Percentiles rank a stretch among this genome's conserved stretches.
phyloP scores from a whole-genome alignment of 2,888 invertebrate species.

The Nemapogon koenigi region DNA sequence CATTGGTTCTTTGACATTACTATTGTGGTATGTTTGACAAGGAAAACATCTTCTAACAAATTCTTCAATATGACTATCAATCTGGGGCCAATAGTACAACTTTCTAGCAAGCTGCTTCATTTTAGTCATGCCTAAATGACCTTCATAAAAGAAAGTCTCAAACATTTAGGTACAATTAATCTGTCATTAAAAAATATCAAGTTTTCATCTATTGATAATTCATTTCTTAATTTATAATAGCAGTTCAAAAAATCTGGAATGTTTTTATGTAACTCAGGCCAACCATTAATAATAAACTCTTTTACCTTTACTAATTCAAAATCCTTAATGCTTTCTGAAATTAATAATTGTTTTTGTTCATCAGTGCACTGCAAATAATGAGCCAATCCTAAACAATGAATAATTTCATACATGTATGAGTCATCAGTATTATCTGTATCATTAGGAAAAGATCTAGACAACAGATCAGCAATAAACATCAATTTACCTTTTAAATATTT shows the following conservation, averaged over 20 bases:
- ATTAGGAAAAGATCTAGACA: slow-evolving; percentile 19
- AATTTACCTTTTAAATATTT: slow-evolving; percentile 22
- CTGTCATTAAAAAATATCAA: slow-evolving; percentile 15
- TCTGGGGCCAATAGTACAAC: slow-evolving; percentile 25
- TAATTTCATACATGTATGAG: slow-evolving; percentile 14
- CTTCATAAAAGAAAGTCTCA: slow-evolving; percentile 12
- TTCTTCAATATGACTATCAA: slow-evolving; percentile 22
- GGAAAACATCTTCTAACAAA: slow-evolving; percentile 18
- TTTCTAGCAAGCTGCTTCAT: slow-evolving; percentile 20
- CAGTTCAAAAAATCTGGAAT: slow-evolving; percentile 11
- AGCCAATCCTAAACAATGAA: slow-evolving; percentile 16
- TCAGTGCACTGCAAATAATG: slow-evolving; percentile 15
- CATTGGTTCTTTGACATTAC: too few species aligned
- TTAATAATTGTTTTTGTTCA: slow-evolving; percentile 14
- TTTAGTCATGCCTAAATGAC: too few species aligned
- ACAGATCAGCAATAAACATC: slow-evolving; percentile 22
- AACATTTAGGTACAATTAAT: slow-evolving; percentile 13
- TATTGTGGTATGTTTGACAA: slow-evolving; percentile 19
- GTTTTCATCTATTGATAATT: slow-evolving; percentile 11
- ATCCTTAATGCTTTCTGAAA: slow-evolving; percentile 5
- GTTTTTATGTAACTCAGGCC: slow-evolving; percentile 13
- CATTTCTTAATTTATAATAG: slow-evolving; percentile 15
- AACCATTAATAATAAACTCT: slow-evolving; percentile 13
- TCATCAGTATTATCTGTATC: slow-evolving; percentile 14
- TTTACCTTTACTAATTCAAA: slow-evolving; percentile 8